Conservation (phyloP, 2,113 vertebrate species). For the Clarias batrachus region DNA sequence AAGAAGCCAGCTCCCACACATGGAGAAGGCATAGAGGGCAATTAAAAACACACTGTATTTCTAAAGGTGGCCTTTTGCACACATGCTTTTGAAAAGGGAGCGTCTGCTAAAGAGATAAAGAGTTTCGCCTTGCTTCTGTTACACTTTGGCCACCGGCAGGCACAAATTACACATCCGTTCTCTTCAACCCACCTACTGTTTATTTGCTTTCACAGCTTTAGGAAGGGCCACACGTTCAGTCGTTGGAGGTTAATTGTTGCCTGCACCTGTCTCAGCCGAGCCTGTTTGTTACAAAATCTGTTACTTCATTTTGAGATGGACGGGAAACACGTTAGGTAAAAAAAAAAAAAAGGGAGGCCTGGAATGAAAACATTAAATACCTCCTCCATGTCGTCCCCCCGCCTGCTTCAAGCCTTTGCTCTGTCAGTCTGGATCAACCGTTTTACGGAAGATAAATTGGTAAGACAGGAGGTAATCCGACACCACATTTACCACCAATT, state of each 20-base stretch:
- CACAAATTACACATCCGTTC: conserved; percentile 62
- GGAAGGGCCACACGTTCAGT: conserved; percentile 62
- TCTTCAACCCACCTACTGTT: conserved; percentile 72
- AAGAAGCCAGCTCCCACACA: conserved; percentile 65
- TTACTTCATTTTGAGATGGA: conserved; percentile 59
- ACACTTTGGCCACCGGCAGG: conserved; percentile 56
- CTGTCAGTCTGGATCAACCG: conserved; percentile 61
- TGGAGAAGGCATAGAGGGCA: conserved; percentile 81
- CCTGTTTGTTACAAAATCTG: conserved; percentile 69
- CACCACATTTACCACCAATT: conserved; percentile 71
- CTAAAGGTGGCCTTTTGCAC: conserved; percentile 61
- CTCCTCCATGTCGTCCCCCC: not conserved
- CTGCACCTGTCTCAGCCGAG: conserved; percentile 76
- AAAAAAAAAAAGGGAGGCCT: not conserved
- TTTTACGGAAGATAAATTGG: conserved; percentile 66
- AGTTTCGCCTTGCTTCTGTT: conserved; percentile 62
- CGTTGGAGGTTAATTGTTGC: conserved; percentile 70
- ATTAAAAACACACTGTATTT: conserved; percentile 72
- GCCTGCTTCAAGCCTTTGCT: conserved; percentile 26
- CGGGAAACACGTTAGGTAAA: conserved; percentile 45
- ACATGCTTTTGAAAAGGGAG: conserved; percentile 59
- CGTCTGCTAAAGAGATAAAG: conserved; percentile 84
- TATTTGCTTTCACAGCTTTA: conserved; percentile 81
- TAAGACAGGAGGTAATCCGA: conserved; percentile 62
- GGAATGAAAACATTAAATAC: conserved; percentile 35